Evolutionary conservation across 2,113 vertebrate species (phyloP).

Genomic region (Kryptolebias marmoratus): DNA sequence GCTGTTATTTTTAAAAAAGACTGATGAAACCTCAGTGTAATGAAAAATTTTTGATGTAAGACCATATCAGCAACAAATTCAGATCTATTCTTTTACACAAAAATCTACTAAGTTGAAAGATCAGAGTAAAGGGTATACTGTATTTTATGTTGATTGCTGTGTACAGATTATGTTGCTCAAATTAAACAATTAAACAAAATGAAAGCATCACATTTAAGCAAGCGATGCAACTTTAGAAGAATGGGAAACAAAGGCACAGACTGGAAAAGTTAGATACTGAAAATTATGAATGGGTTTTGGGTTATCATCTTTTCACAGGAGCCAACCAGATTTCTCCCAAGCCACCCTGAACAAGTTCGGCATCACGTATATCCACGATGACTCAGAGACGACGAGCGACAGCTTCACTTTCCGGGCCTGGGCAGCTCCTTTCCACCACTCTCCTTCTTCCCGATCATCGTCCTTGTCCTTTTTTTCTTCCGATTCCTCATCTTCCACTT

Average conservation of each 20-base stretch:
- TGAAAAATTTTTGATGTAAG: too few relatives aligned
- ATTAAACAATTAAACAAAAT: too few relatives aligned
- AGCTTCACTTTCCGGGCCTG: constrained; percentile 87
- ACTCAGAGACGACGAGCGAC: constrained; percentile 87
- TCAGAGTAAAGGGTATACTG: too few relatives aligned
- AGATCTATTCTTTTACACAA: too few relatives aligned
- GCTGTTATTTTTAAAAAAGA: neutral
- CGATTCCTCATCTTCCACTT: constrained; percentile 53
- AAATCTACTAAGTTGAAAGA: too few relatives aligned
- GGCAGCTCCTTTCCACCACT: constrained; percentile 78
- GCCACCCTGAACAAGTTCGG: constrained; percentile 84
- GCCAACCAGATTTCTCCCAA: constrained; percentile 87
- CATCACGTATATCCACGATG: constrained; percentile 85
- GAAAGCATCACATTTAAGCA: too few relatives aligned
- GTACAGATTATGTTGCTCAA: too few relatives aligned
- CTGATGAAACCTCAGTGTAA: too few relatives aligned
- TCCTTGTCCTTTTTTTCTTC: constrained; percentile 50
- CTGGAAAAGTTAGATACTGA: neutral
- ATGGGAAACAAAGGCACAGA: too few relatives aligned
- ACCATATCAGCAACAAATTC: too few relatives aligned
- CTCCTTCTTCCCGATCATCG: constrained; percentile 60
- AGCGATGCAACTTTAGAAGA: too few relatives aligned
- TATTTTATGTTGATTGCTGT: too few relatives aligned
- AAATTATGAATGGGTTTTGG: neutral
- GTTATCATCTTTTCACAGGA: constrained; percentile 46